phyloP scores from a whole-genome alignment of 2,113 vertebrate genomes.

The Cariama cristata region DNA sequence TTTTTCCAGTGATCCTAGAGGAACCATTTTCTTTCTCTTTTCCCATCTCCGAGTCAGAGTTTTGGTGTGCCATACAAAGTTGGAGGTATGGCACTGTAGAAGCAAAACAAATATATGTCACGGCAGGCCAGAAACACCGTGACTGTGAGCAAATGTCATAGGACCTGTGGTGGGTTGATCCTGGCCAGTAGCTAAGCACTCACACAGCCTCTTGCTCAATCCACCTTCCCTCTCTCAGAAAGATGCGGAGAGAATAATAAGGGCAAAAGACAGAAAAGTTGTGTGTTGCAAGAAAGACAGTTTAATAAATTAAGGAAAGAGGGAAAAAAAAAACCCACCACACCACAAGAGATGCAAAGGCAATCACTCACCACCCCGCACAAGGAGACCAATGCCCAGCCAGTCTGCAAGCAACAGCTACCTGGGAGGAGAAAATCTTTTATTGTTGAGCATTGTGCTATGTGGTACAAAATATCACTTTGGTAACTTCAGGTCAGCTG shows the following conservation, averaged over 20 bases:
- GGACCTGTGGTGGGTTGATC: neutral
- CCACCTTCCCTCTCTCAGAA: neutral
- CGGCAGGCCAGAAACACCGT: neutral
- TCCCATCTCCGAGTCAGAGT: neutral
- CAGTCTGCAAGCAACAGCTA: neutral
- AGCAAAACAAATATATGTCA: neutral
- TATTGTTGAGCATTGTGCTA: fast-evolving
- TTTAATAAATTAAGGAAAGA: neutral
- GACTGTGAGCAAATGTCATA: neutral
- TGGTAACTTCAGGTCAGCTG: neutral
- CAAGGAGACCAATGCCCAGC: neutral
- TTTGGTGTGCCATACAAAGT: neutral
- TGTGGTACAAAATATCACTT: neutral
- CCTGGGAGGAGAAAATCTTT: neutral
- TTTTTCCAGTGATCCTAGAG: neutral
- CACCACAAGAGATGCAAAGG: neutral
- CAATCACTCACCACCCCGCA: neutral
- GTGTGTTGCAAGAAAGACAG: neutral
- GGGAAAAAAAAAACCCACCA: fast-evolving
- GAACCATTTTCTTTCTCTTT: neutral
- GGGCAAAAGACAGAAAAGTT: neutral
- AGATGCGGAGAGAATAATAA: neutral
- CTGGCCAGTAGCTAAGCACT: neutral
- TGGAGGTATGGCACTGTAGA: neutral
- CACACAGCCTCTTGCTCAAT: neutral